Evolutionary conservation across 2,888 invertebrate species (phyloP), one percentile per base, ranked within the genome.

Genomic region (Schizotus pectinicornis): DNA sequence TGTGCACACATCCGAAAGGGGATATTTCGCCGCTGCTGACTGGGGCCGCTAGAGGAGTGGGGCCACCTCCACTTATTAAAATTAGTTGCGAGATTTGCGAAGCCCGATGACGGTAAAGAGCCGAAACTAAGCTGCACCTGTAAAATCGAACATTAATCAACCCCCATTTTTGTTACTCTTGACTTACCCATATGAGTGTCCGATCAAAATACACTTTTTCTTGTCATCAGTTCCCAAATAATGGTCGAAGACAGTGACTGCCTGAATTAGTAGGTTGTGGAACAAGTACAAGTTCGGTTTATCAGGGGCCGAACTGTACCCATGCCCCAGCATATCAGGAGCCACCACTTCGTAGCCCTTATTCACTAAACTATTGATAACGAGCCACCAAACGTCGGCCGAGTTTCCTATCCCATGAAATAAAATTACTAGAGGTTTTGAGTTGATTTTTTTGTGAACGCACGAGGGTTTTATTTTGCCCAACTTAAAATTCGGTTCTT

Each of bases 391-490:
- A 31, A 85, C 78, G 63, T 87, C 86, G 34, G 86, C 84, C 6
- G 85, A 85, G 3, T 86, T 85, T 3, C 88, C 88, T 59, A 88
- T 87, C 7, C 88, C 88, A 76, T 89, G 89, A 22, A 88, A 79
- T 66, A 89, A 84, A 59, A 88, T 83, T 50, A 88, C 77, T 37
- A 82, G 72, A 0, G 86, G 85, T 74, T 84, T 84, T 41, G 55
- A 30, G 8, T 32, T 43, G 14, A 6, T 43, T 12, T 12, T 43
- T 9, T 11, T 43, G 34, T 43, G 43, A 6, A 9, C 31, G 34
- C 43, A 59, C 54, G n/a, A 45, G 36, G 11, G 9, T 22, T 58
- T 22, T 2, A 22, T 22, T 22, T 22, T 22, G 22, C 22, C 22
- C 22, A 22, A 22, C 5, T 22, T 22, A 22, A 22, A 22, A 22